These are phyloP conservation scores for Chondrosia reniformis DNA, from an alignment of 37 sponge, comb jelly and placozoan genomes.

Conservation along the genomic window DNA sequence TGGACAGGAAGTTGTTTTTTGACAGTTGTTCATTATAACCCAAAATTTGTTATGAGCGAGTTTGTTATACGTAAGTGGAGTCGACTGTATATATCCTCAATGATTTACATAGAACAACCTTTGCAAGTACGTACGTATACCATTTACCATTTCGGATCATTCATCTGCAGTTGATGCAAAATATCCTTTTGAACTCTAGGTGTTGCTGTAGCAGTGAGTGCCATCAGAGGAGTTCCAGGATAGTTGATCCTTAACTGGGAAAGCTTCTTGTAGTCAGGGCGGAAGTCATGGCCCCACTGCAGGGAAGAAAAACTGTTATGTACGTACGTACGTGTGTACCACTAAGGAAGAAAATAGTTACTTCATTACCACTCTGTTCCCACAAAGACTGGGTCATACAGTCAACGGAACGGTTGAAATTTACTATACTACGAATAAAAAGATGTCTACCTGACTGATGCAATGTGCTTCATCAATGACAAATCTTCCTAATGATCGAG, in stretches of 20 bases:
- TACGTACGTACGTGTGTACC: not conserved
- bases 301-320: not conserved
- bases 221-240: slow-evolving; percentile 81
- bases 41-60: too few relatives aligned
- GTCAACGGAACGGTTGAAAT: too few relatives aligned
- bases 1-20: too few relatives aligned
- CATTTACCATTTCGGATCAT: slow-evolving; percentile 74
- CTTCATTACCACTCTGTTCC: too few relatives aligned
- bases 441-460: slow-evolving; percentile 69
- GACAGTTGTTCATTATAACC: too few relatives aligned
- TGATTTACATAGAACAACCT: not conserved
- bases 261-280: slow-evolving; percentile 96
- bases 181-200: slow-evolving; percentile 87
- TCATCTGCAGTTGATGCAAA: slow-evolving; percentile 72
- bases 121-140: not conserved
- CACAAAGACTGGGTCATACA: too few relatives aligned
- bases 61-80: not conserved
- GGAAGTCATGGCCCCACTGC: slow-evolving; percentile 92
- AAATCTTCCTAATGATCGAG: slow-evolving; percentile 63
- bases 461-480: slow-evolving; percentile 99
- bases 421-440: too few relatives aligned
- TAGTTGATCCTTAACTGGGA: slow-evolving; percentile 67
- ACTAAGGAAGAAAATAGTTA: too few relatives aligned
- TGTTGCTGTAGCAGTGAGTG: slow-evolving; percentile 97
- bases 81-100: not conserved